Base-by-base conservation (phyloP, 2,797 vertebrate genomes). In the Falco cherrug region DNA sequence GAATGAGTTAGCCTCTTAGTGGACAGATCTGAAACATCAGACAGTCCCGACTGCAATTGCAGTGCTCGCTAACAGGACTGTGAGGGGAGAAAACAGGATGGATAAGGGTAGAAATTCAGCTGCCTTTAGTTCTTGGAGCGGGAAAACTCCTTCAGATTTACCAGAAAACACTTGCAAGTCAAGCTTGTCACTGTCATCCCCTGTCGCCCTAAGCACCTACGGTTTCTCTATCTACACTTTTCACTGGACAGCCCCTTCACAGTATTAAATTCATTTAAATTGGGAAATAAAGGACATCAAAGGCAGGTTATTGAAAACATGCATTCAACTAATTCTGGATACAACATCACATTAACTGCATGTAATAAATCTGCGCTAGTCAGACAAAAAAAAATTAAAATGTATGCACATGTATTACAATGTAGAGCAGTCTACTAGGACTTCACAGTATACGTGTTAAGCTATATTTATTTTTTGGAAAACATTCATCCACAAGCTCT, bases 1-100 rank as follows among this genome's bases (percentile, higher is more conserved):
- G 93, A 97, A 96, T 5, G 75, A 96, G 93, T 95, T 95, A 95
- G 86, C 86, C 94, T 93, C 93, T 93, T 73, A 84, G 84, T 86
- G 94, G 94, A 95, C 96, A 92, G 86, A 93, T 96, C 60, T 65
- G 84, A 95, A 96, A 89, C 84, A 95, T 69, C 84, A 83, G 63
- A 74, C 0, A 0, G 67, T 65, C 64, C 60, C 1, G 2, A 89
- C 11, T 83, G 68, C 8, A 37, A 92, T 1, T 65, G 64, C 19
- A 69, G 18, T 0, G 13, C 75, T 89, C 56, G 5, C 39, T 24
- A 60, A 65, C 41, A 50, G 64, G 25, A n/a, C 83, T 2, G 1
- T 11, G 64, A 71, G 3, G 29, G 41, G n/a, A 80, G 60, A 77
- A 84, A 87, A 69, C 10, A 39, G 45, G 25, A 73, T 31, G 73